Conservation (phyloP, 1,140 invertebrate genomes). For the Aleiodes sp. region DNA sequence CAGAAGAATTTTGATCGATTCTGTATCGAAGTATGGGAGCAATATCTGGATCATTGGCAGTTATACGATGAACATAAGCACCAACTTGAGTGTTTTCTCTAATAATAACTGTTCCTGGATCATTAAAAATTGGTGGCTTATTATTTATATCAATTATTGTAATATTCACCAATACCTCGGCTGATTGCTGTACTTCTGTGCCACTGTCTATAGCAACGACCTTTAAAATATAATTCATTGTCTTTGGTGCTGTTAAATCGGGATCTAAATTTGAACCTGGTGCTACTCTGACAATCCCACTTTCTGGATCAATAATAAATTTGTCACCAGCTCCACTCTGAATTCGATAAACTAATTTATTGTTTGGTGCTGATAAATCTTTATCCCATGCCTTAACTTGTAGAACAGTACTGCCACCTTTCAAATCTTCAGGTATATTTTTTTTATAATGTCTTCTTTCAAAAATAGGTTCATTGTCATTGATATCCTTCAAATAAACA, state of each 20-base stretch:
- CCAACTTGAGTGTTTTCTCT: slow-evolving; percentile 83
- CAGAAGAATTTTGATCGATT: slow-evolving; percentile 75
- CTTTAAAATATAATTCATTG: slow-evolving; percentile 72
- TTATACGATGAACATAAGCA: slow-evolving; percentile 72
- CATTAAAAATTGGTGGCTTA: slow-evolving; percentile 80
- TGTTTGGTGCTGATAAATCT: slow-evolving; percentile 88
- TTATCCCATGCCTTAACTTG: slow-evolving; percentile 84
- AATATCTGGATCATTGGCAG: slow-evolving; percentile 83
- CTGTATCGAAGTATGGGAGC: slow-evolving; percentile 79
- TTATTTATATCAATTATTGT: slow-evolving; percentile 92
- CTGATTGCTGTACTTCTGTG: slow-evolving; percentile 80
- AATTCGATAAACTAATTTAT: slow-evolving; percentile 87
- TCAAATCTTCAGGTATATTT: slow-evolving; percentile 83
- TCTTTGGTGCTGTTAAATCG: slow-evolving; percentile 82
- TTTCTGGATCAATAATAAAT: slow-evolving; percentile 87
- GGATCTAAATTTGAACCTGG: slow-evolving; percentile 88
- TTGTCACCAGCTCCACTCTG: slow-evolving; percentile 89
- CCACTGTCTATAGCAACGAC: slow-evolving; percentile 88
- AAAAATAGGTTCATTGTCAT: slow-evolving; percentile 87
- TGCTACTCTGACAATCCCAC: slow-evolving; percentile 85
- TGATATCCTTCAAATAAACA: slow-evolving; percentile 87
- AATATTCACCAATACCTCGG: slow-evolving; percentile 81
- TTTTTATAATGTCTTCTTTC: slow-evolving; percentile 77
- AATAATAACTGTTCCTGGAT: slow-evolving; percentile 75
- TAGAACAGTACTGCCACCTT: slow-evolving; percentile 80